Percentiles rank a stretch among this genome's conserved stretches.
Evolutionary conservation across 2,888 invertebrate species (phyloP).

Genomic region (Pyrocoelia pectoralis): DNA sequence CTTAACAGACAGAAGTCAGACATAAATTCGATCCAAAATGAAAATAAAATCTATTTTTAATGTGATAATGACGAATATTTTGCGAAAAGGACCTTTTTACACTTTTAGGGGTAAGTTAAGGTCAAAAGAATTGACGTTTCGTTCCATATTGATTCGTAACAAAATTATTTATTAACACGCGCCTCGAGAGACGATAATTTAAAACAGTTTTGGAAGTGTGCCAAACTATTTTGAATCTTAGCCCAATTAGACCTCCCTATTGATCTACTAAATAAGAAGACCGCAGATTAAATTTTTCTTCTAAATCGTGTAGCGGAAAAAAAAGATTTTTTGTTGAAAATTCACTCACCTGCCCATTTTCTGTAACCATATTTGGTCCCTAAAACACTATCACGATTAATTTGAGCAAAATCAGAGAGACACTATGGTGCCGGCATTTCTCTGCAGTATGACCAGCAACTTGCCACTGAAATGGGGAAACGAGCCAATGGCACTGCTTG

Average conservation of each 20-base stretch:
- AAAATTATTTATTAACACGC: slow-evolving; percentile 1
- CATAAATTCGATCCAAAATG: not conserved
- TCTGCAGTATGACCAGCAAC: slow-evolving; percentile 50
- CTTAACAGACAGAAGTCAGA: slow-evolving; percentile 1
- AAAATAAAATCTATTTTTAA: slow-evolving; percentile 5
- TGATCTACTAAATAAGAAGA: slow-evolving; percentile 9
- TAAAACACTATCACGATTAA: slow-evolving; percentile 42
- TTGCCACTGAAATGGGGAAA: slow-evolving; percentile 46
- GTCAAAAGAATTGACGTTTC: no score
- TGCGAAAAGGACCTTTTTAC: not conserved
- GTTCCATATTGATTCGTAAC: not conserved
- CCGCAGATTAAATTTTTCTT: not conserved
- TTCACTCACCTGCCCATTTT: slow-evolving; percentile 57
- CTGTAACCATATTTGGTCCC: slow-evolving; percentile 53
- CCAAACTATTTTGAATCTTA: slow-evolving; percentile 9
- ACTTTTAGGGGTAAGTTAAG: not conserved
- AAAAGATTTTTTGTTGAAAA: slow-evolving; percentile 13
- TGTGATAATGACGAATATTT: not conserved
- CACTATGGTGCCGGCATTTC: slow-evolving; percentile 51
- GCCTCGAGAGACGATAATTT: not conserved
- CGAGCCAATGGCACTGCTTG: slow-evolving; percentile 54
- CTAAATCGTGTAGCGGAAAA: slow-evolving; percentile 2
- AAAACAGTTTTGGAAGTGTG: not conserved
- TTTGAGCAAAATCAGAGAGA: slow-evolving; percentile 49
- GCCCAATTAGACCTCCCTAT: slow-evolving; percentile 6